Base-by-base conservation (phyloP, 2,888 invertebrate genomes). In the Actias luna region DNA sequence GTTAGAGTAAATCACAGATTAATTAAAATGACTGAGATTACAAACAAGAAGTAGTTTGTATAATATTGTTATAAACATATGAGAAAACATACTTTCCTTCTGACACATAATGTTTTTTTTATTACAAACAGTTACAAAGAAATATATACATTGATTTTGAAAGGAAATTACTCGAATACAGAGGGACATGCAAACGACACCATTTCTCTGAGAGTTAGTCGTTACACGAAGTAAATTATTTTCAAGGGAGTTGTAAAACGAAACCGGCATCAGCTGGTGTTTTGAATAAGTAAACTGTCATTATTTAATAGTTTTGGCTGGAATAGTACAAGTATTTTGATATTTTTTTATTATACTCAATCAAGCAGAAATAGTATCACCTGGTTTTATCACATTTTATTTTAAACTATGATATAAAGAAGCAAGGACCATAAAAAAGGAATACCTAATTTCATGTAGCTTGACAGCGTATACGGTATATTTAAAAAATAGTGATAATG, bases 191-290 rank as follows among this genome's bases (percentile, higher is more conserved):
- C 66, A 73, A 77, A 74, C 71, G 77, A 72, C 73, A 72, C 72
- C 67, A 70, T 76, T 78, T 73, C 66, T 65, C 67, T 63, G 69
- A 52, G 68, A 69, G 67, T 29, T 69, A 75, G 71, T 68, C 71
- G 68, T 77, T 74, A 67, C 66, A 67, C 66, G 70, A 71, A 75
- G 76, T 75, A 78, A 73, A 80, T 78, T 74, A 79, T 75, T 72
- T 75, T 72, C 79, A 70, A 67, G 77, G 75, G 77, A 75, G 68
- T 67, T 71, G 67, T 79, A 71, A 77, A 75, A 69, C 60, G 68
- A 70, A 75, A 75, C 69, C 69, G 73, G 71, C 61, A 61, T 59
- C 65, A 67, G 66, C 61, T 72, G 66, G 68, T 59, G 58, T 61
- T 61, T 64, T 64, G 61, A 61, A 61, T 61, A 61, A 61, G 59